Evolutionary conservation across 2,113 vertebrate species (phyloP).

Genomic region (Carlito syrichta): DNA sequence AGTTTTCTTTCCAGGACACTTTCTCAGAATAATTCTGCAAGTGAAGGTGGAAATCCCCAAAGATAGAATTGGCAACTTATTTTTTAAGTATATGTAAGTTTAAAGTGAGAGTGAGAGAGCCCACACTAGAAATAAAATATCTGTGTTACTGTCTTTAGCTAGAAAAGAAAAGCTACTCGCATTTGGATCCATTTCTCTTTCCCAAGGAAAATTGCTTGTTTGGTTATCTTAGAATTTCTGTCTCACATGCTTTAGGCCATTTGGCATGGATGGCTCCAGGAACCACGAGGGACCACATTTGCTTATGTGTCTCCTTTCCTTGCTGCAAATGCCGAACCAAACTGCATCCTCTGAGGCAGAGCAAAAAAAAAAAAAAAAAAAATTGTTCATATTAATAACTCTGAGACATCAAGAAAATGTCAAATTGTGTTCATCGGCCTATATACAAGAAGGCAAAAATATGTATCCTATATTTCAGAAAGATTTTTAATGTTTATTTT

Average conservation of each 20-base stretch:
- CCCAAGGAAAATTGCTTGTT: background rate
- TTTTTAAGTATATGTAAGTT: background rate
- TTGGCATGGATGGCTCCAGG: background rate
- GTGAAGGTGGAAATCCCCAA: background rate
- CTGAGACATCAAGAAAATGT: slow-evolving; percentile 21
- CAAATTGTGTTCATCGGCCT: background rate
- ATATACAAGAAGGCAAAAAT: background rate
- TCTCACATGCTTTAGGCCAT: background rate
- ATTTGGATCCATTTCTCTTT: background rate
- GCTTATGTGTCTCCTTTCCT: background rate
- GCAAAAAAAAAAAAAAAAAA: no score
- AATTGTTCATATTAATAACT: background rate
- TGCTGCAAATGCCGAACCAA: background rate
- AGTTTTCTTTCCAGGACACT: background rate
- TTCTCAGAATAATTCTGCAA: background rate
- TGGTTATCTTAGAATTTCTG: background rate
- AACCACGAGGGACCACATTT: background rate
- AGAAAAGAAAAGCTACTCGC: background rate
- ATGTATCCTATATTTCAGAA: slow-evolving; percentile 14
- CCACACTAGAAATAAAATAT: background rate
- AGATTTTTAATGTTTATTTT: slow-evolving; percentile 21
- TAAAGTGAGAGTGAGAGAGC: background rate
- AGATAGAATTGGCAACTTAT: background rate
- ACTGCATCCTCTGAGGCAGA: background rate
- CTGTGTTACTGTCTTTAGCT: background rate